Evolutionary conservation across 53 echinoderm and acorn worm genomes (phyloP), one percentile per base, ranked within the genome.

Genomic region (Paracentrotus lividus): DNA sequence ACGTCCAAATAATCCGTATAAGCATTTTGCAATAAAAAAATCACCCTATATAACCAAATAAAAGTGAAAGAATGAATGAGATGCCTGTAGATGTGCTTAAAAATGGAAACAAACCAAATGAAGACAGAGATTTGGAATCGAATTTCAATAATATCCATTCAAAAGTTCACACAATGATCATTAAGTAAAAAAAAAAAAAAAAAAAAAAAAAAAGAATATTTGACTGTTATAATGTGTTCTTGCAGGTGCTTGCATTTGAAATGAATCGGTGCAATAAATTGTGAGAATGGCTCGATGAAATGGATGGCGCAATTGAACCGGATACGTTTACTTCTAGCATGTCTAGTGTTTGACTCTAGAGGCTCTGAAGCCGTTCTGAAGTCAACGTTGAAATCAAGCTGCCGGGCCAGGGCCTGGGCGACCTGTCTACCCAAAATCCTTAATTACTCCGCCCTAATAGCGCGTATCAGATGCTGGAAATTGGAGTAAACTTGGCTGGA

Each of bases 401-500:
- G 86, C 34, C 86, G 53, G 34, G 56, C 86, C 33, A 86, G 86
- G 86, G 55, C 86, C 86, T 53, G 53, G 47, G 36, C 20, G 55
- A 56, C 9, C 55, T 56, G 86, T 86, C 86, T 86, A 56, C 27
- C 49, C 75, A 76, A 90, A 68, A 72, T 45, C 69, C 91, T 90
- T 90, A 90, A 90, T 90, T 90, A 90, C 91, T 90, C 69, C 75
- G 47, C 75, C 91, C 76, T 90, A 90, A 90, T 90, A 69, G 91
- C 75, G 69, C 69, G 91, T 90, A 90, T 90, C 91, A 72, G 91
- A 72, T 90, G 91, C 69, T 56, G 33, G 64, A 47, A 90, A 90
- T 53, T 72, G 75, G 91, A 90, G 91, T 76, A 54, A 90, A 53
- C 49, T 68, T 18, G 69, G 49, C 75, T 72, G 58, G 59, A 92